Evolutionary conservation across 1,140 invertebrate genomes (phyloP), one percentile per base, ranked within the genome.

Genomic region (Drosophila parvula): DNA sequence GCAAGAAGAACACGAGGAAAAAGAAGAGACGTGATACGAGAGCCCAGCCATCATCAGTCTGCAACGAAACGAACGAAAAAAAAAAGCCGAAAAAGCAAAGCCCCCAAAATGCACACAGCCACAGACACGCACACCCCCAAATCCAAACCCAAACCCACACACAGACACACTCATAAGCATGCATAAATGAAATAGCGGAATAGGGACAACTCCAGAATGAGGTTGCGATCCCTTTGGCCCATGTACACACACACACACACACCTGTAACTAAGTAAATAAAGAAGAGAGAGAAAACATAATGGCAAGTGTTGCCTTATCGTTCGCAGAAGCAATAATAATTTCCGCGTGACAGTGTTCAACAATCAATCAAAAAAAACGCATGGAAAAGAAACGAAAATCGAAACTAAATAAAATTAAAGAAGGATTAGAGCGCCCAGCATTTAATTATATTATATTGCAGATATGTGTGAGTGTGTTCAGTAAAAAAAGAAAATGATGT

Each of bases 261-360:
- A 22, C 1, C 67, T 73, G 67, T 58, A 32, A 59, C 22, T 14
- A 41, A 63, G 30, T 36, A 18, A 51, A 51, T 18, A 63, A 28
- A 28, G 28, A 48, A 10, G 41, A 28, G 45, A 41, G 12, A 18
- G 27, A 30, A 16, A 50, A 27, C 28, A 55, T 11, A 57, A 47
- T 34, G 68, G 68, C 68, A 55, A 71, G 68, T 71, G 68, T 70
- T 71, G 68, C 64, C 68, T 36, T 58, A 71, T 34, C 43, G 34
- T 58, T 70, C 64, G 16, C 36, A 71, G 41, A 71, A 71, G 64
- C 67, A 71, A 71, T 71, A 70, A 67, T 30, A 38, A 18, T 48
- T 51, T 51, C 28, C 51, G 45, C 61, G 58, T 38, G 60, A 63
- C 60, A 27, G 30, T 69, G 65, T 65, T 65, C 45, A 71, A 70